Conservation (phyloP, 2,113 vertebrate genomes). For the Zosterops lateralis region DNA sequence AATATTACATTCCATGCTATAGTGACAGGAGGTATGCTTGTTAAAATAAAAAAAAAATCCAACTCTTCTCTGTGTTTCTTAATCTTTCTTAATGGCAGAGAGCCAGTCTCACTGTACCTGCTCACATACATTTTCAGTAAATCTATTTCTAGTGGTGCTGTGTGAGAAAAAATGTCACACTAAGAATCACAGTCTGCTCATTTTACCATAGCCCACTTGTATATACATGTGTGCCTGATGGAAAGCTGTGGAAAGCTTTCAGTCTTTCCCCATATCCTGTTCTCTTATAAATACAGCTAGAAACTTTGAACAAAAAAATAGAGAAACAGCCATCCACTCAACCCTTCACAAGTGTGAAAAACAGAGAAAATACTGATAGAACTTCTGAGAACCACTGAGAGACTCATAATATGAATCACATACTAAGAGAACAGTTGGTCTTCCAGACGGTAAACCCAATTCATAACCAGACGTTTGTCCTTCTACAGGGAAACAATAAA, state of each 20-base stretch:
- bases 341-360: not conserved
- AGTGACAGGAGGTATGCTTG: not conserved
- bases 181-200: not conserved
- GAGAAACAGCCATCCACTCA: not conserved
- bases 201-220: not conserved
- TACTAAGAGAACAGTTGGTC: not conserved
- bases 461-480: not conserved
- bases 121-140: not conserved
- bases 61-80: not conserved
- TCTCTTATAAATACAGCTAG: not conserved
- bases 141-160: not conserved
- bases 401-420: not conserved
- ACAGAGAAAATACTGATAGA: not conserved
- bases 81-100: slow-evolving; percentile 11
- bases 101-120: not conserved
- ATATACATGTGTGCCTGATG: not conserved
- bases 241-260: not conserved
- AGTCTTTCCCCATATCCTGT: not conserved
- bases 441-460: not conserved
- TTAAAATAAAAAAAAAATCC: not conserved
- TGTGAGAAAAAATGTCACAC: not conserved
- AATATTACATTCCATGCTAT: not conserved
- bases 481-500: not conserved
- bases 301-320: not conserved
- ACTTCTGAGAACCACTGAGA: not conserved